Evolutionary conservation across 2,888 invertebrate genomes (phyloP).

Genomic region (Xestia c-nigrum): DNA sequence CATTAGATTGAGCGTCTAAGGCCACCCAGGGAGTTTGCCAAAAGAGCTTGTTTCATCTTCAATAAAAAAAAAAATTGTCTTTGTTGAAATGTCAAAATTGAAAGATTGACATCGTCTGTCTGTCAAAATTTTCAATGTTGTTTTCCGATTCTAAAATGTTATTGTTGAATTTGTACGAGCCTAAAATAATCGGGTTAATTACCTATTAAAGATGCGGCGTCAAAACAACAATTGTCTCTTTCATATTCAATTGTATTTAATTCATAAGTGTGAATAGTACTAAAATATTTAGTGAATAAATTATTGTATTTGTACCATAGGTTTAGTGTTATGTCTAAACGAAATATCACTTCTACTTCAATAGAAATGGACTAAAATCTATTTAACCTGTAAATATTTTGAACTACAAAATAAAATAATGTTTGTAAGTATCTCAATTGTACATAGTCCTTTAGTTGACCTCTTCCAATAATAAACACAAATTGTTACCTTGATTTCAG

Average conservation of each 20-base stretch:
- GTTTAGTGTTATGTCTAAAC: conserved; percentile 4
- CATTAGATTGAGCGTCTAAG: not conserved
- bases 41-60: not conserved
- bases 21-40: not conserved
- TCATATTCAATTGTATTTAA: not conserved
- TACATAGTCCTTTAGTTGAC: conserved; percentile 35
- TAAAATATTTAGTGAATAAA: not conserved
- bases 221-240: conserved; percentile 14
- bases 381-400: not conserved
- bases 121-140: not conserved
- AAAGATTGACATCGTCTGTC: not conserved
- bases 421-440: conserved; percentile 62
- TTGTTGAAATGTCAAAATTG: conserved; percentile 1
- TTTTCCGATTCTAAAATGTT: not conserved
- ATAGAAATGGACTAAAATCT: conserved; percentile 12
- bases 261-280: not conserved
- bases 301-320: not conserved
- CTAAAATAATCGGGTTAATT: not conserved
- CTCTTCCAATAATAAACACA: conserved; percentile 1
- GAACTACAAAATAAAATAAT: conserved; percentile 34
- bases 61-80: not conserved
- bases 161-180: not conserved
- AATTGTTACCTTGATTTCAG: conserved; percentile 65
- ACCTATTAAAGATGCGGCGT: conserved; percentile 17
- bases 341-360: not conserved